Base-by-base conservation (phyloP, 2,113 vertebrate genomes). In the Vireo altiloquus region DNA sequence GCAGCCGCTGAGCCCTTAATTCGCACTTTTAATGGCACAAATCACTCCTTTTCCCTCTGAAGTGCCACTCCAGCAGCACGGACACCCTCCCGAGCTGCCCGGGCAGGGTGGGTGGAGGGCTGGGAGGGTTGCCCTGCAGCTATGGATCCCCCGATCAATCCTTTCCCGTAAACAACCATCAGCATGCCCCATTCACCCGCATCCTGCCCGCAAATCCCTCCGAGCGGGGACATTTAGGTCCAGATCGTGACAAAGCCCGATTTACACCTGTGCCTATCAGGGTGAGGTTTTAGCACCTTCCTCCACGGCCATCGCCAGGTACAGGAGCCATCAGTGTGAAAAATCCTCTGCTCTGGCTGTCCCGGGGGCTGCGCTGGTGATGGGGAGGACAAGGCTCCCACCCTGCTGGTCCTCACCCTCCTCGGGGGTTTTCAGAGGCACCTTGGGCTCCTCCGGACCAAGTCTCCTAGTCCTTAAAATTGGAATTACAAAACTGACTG, bases 301-400 rank as follows among this genome's bases (percentile, higher is more conserved):
- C 31, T 31, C 31, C 4, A 0, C 2, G 12, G 35, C 23, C 71
- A 37, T 79, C 82, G 1, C 4, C 12, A 5, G 37, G 1, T 28
- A 3, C 56, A 8, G 65, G 17, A 53, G 33, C 16, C 56, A 20
- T 39, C 21, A 27, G 9, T 15, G 24, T 6, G 33, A 3, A 23
- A 23, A 89, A n/a, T 2, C 35, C 65, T 27, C 37, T 6, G 53
- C 72, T 49, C 21, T 1, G 49, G 2, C 22, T 11, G 27, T 61
- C 59, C 31, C 0, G 42, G 25, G 35, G 30, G n/a, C 37, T 61
- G 88, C 31, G 2, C 28, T 10, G 47, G 6, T 11, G 31, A 2
- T 4, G 5, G 2, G 15, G 2, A 13, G 9, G 40, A 27, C 39
- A 63, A 54, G 35, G 65, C n/a, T 61, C 2, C 20, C 3, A 37